Evolutionary conservation across 2,797 vertebrate species (phyloP).

Genomic region (Karalla daura): DNA sequence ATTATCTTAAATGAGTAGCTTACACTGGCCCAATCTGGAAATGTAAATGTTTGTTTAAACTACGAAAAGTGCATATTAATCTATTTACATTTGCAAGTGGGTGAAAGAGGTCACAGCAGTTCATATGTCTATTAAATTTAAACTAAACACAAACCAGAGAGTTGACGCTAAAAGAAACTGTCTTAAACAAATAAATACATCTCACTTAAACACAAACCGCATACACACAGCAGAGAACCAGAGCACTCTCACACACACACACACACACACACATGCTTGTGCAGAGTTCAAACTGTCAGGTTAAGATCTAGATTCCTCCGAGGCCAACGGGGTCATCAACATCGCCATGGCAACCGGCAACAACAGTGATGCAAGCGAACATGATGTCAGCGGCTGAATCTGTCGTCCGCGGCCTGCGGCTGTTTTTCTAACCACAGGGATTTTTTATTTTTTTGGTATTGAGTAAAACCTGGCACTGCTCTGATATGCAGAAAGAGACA

Average conservation of each 20-base stretch:
- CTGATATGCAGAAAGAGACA: conserved; percentile 19
- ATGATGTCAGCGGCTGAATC: conserved; percentile 69
- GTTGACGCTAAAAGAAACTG: too few relatives aligned
- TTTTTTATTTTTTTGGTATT: conserved; percentile 20
- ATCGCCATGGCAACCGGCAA: conserved; percentile 64
- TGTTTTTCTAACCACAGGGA: conserved; percentile 57
- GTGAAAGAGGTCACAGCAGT: too few relatives aligned
- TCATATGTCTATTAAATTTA: too few relatives aligned
- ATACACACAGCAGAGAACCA: not conserved
- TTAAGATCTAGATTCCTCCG: conserved; percentile 10
- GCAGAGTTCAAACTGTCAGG: conserved; percentile 37
- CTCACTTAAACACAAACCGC: too few relatives aligned
- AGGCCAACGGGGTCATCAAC: conserved; percentile 32
- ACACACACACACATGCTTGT: not conserved
- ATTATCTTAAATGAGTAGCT: not conserved
- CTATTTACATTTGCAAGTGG: not conserved
- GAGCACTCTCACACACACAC: too few relatives aligned
- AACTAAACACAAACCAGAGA: too few relatives aligned
- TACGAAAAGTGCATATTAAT: not conserved
- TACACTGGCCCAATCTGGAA: too few relatives aligned
- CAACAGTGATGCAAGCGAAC: conserved; percentile 64
- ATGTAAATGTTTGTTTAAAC: not conserved
- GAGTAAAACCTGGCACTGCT: conserved; percentile 38
- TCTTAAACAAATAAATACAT: too few relatives aligned
- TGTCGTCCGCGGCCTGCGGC: conserved; percentile 37